Base-by-base conservation (phyloP, 2,113 vertebrate genomes). In the Nycticebus coucang region DNA sequence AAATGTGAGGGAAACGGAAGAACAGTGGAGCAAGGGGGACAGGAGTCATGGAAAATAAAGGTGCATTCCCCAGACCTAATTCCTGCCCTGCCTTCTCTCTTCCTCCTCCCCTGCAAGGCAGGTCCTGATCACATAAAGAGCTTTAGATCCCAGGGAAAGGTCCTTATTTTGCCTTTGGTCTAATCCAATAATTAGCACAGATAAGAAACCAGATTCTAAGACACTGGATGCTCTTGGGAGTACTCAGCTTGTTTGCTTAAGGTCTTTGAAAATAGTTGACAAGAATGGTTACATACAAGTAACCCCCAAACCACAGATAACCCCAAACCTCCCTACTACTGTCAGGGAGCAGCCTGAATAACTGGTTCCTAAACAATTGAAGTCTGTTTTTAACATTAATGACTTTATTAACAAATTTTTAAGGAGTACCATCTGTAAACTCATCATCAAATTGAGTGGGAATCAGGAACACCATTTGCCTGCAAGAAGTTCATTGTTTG, bases 401-500 rank as follows among this genome's bases (percentile, higher is more conserved):
- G 35, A 45, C 59, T 71, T 91, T 35, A 75, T 64, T 93, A 94
- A 50, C 33, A 83, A 84, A 41, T 7, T 53, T 68, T 92, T 89
- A 64, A 8, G 22, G 33, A 28, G 77, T 28, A 45, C 30, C 1
- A 4, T 69, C 62, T 82, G 15, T 55, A 68, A 84, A 77, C 37
- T 35, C 72, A 64, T 84, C 13, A 57, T 2, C 18, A 62, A 94
- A 89, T 7, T 50, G 26, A 96, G 21, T 19, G 35, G 41, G 50
- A 94, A 81, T 87, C 24, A 62, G 69, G 66, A 90, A 81, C 21
- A 5, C 1, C 62, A 55, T 9, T 28, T 86, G 41, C 33, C 84
- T 37, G 79, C 50, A 75, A 89, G 68, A 84, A 66, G 24, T 24
- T 92, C n/a, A 14, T 2, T 35, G 59, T 94, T 75, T 37, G 33